A percentile compares a stretch with the other conserved stretches of the same genome.
These are phyloP conservation scores for Sebastes flavidus DNA, from an alignment of 2,797 vertebrate genomes.

Conservation along the genomic window DNA sequence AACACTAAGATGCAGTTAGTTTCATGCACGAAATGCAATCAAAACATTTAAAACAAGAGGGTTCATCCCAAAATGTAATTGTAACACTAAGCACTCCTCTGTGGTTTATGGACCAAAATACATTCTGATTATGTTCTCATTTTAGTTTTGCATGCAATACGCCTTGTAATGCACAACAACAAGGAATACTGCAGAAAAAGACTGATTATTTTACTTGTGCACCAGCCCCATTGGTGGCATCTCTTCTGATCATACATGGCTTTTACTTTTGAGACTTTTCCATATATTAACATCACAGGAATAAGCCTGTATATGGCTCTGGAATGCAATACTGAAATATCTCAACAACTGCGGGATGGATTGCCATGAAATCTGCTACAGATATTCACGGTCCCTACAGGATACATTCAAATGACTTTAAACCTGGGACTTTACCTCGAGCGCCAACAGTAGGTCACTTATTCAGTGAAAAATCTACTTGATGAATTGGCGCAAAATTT, in stretches of 20 bases:
- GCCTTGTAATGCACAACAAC: neutral
- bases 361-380: too few relatives aligned
- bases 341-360: too few relatives aligned
- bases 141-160: neutral
- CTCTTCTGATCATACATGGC: neutral
- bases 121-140: neutral
- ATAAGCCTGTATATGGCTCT: neutral
- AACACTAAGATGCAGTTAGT: neutral
- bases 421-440: too few relatives aligned
- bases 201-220: neutral
- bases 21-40: neutral
- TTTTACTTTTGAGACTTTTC: neutral
- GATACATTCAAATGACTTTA: too few relatives aligned
- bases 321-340: accelerated
- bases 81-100: neutral
- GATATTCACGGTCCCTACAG: too few relatives aligned
- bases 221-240: neutral
- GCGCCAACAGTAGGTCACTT: too few relatives aligned
- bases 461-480: too few relatives aligned
- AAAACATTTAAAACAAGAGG: neutral
- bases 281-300: neutral
- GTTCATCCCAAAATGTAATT: neutral
- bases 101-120: neutral
- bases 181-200: too few relatives aligned
- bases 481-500: too few relatives aligned